A percentile compares a stretch with the other conserved stretches of the same genome.
Evolutionary conservation across 2,113 vertebrate genomes (phyloP).

Genomic region (Rhynchomys soricoides): DNA sequence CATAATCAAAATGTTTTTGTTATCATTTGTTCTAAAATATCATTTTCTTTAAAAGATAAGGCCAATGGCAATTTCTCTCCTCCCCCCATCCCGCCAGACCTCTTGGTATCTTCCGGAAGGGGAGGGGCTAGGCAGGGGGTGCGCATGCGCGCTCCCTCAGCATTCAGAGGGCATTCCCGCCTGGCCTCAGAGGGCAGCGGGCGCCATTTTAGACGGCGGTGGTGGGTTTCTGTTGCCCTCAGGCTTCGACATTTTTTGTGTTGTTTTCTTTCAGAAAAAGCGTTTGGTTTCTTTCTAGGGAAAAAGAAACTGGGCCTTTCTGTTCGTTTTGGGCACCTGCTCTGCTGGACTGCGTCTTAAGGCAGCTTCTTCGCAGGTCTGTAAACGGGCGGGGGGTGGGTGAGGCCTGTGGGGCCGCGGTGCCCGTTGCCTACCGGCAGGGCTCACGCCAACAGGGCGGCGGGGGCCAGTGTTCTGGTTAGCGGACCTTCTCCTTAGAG

Average conservation of each 20-base stretch:
- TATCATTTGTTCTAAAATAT: background rate
- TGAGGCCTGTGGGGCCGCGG: background rate
- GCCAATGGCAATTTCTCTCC: background rate
- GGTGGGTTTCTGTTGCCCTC: fast-evolving
- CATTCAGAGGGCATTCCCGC: too few relatives aligned
- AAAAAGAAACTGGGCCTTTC: fast-evolving
- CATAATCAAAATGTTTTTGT: background rate
- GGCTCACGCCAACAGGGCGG: background rate
- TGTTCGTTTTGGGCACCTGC: fast-evolving
- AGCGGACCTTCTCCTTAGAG: background rate
- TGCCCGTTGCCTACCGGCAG: background rate
- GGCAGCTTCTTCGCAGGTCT: background rate
- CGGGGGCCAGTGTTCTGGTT: background rate
- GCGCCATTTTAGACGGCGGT: background rate
- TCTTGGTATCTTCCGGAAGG: background rate
- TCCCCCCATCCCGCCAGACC: fast-evolving
- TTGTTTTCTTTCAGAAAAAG: background rate
- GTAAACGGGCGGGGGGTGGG: background rate
- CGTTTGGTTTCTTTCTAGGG: background rate
- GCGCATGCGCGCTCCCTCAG: background rate
- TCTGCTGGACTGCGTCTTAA: fast-evolving
- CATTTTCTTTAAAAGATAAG: background rate
- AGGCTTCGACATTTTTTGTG: fast-evolving
- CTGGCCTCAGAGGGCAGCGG: fast-evolving
- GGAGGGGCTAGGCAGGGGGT: too few relatives aligned